These are phyloP conservation scores for Hartigia nigra DNA, from an alignment of 2,888 invertebrate species.

Conservation along the genomic window DNA sequence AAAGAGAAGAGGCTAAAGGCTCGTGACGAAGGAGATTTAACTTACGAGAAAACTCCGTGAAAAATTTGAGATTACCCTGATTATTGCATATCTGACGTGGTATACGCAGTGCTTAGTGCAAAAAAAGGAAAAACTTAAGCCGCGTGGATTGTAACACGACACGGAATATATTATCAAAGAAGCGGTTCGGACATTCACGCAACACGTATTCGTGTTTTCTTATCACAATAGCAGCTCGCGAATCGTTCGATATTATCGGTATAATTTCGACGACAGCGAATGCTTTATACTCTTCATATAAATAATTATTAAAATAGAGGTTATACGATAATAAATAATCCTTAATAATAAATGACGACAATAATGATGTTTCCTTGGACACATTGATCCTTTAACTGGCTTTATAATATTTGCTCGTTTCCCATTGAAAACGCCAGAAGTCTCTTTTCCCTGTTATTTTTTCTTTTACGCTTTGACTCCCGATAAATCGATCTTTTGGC, in stretches of 20 bases:
- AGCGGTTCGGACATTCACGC: slow-evolving; percentile 11
- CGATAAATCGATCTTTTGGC: not conserved
- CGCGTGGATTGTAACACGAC: not conserved
- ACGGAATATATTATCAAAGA: slow-evolving; percentile 3
- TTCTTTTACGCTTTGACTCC: not conserved
- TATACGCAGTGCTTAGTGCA: not conserved
- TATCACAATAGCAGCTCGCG: slow-evolving; percentile 46
- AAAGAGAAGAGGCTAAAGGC: not conserved
- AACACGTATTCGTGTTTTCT: slow-evolving; percentile 13
- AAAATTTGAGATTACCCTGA: not conserved
- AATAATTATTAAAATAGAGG: slow-evolving; percentile 43
- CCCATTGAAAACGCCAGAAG: not conserved
- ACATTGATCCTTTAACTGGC: not conserved
- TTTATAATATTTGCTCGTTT: not conserved
- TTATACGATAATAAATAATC: slow-evolving; percentile 42
- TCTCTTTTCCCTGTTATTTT: not conserved
- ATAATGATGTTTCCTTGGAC: not conserved
- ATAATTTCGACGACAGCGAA: slow-evolving; percentile 19
- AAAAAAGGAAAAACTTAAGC: not conserved
- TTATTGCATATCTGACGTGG: not conserved
- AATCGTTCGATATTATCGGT: slow-evolving; percentile 24
- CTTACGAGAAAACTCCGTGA: not conserved
- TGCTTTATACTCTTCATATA: slow-evolving; percentile 28
- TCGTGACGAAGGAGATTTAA: not conserved
- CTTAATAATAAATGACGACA: slow-evolving; percentile 20